These are phyloP conservation scores for Semnornis frantzii DNA, from an alignment of 2,113 vertebrate species.

Conservation along the genomic window DNA sequence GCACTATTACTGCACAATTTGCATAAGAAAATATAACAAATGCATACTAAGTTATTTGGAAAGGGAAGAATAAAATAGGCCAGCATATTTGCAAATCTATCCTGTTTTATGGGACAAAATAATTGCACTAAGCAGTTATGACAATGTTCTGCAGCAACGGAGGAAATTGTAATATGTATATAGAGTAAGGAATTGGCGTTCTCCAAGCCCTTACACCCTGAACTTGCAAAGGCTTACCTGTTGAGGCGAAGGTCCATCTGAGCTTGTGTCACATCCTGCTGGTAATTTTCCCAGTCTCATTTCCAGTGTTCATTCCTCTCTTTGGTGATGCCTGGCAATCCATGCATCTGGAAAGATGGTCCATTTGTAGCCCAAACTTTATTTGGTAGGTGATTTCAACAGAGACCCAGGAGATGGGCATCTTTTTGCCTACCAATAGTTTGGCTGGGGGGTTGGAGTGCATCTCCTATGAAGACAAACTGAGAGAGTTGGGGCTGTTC, in stretches of 20 bases:
- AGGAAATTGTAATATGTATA: neutral
- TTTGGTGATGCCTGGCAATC: neutral
- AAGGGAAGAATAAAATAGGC: neutral
- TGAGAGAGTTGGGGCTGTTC: no score
- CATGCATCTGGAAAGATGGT: neutral
- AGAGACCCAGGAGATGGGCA: neutral
- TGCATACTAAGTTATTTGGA: neutral
- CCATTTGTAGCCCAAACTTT: neutral
- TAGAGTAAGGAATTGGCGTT: neutral
- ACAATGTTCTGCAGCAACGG: neutral
- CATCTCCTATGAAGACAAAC: no score
- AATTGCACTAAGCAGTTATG: neutral
- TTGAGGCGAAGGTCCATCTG: neutral
- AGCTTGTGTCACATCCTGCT: neutral
- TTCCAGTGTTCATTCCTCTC: neutral
- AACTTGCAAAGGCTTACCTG: neutral
- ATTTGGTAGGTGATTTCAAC: neutral
- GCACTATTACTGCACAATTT: neutral
- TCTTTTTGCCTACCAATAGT: neutral
- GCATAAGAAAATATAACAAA: neutral
- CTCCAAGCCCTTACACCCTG: neutral
- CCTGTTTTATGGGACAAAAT: neutral
- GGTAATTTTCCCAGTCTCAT: neutral
- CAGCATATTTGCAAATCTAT: neutral
- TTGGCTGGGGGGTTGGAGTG: neutral